A percentile compares a stretch with the other conserved stretches of the same genome.
These are phyloP conservation scores for Odontocolon sp. DNA, from an alignment of 2,888 invertebrate genomes.

Conservation along the genomic window DNA sequence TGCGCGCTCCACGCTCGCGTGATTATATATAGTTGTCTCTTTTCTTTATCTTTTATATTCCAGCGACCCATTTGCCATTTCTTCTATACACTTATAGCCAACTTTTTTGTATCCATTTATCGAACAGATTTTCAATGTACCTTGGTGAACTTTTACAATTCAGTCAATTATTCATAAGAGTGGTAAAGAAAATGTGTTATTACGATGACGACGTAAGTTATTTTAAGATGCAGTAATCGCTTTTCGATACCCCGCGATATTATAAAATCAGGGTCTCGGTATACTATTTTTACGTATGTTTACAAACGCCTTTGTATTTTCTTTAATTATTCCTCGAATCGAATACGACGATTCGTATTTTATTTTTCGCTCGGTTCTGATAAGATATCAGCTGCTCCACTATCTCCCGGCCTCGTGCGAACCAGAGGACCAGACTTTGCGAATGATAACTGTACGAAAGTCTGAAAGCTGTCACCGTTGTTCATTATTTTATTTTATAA, in stretches of 20 bases:
- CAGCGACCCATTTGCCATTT: no score
- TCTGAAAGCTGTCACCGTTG: neutral
- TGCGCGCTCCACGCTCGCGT: neutral
- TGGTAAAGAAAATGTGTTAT: neutral
- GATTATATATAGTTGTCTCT: conserved; percentile 19
- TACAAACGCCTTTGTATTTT: neutral
- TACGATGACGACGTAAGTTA: neutral
- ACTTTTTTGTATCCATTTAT: no score
- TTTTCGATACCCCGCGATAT: no score
- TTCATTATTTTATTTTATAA: no score
- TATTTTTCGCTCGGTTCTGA: conserved; percentile 15
- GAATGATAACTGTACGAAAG: conserved; percentile 8
- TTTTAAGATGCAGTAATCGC: neutral
- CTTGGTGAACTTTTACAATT: no score
- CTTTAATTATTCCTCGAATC: neutral
- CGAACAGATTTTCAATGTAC: no score
- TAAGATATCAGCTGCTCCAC: conserved; percentile 27
- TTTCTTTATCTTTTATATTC: conserved; percentile 26
- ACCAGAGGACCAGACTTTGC: neutral
- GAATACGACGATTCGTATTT: conserved; percentile 2
- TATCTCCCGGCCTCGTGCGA: neutral
- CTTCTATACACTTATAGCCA: no score
- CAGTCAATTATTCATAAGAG: no score
- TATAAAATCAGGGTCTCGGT: conserved; percentile 4
- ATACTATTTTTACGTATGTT: conserved; percentile 11